Evolutionary conservation across 2,797 vertebrate genomes (phyloP), one percentile per base, ranked within the genome.

Genomic region (Ptychobarbus kaznakovi): DNA sequence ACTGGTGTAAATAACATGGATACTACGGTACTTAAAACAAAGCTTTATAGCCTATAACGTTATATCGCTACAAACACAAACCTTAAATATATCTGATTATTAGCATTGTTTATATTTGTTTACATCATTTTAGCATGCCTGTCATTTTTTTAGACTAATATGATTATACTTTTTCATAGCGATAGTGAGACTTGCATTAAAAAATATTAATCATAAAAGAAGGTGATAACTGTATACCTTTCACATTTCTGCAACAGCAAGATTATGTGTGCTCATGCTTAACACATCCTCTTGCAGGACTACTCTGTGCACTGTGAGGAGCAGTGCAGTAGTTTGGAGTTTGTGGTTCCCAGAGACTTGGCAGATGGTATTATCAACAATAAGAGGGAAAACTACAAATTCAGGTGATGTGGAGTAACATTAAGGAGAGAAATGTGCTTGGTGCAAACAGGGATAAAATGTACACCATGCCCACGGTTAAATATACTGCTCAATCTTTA

Each of bases 301-400:
- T 99, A 97, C 89, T 96, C 95, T 49, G 86, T 97, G 90, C 93
- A 94, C 81, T 91, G 94, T 87, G 95, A 96, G 40, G 96, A 96
- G 61, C 93, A 92, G 42, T 80, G 91, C 20, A 82, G 95, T 28
- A 94, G 89, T 81, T 87, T 99, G 93, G 96, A 98, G 91, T 96
- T 99, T 88, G 83, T 95, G 5, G 89, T 99, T 75, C 97, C 97
- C 10, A 96, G 87, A 83, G 97, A 98, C 90, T 89, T 97, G 89
- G 95, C 96, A 42, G 97, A 98, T 81, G 98, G 98, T n/a, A 96
- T 98, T 83, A 87, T 99, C 86, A 99, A 99, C 94, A 99, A 99
- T 93, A 98, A 98, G 91, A 94, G 93, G 91, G 97, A 99, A 89
- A 94, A 81, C 92, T 99, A 97, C 94, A 96, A 87, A 84, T 99